Evolutionary conservation across 2,888 invertebrate species (phyloP), one percentile per base, ranked within the genome.

Genomic region (Synergus itoensis): DNA sequence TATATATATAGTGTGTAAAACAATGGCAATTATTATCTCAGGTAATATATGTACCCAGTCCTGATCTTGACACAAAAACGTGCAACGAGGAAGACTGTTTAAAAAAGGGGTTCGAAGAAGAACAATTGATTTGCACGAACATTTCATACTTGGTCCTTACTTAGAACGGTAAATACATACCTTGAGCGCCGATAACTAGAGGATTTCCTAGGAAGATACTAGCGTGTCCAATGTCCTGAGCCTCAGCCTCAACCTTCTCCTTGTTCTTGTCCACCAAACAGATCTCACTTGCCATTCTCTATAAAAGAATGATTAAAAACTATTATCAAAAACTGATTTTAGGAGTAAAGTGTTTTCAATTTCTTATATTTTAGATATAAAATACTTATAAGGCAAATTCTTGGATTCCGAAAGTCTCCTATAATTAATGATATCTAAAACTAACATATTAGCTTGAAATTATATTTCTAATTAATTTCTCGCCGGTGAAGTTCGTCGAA

Each of bases 141-240:
- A 73, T 73, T 73, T 73, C 69, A 73, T 73, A 73, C 48, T 36
- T 36, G 48, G 9, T 53, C 16, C 69, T 48, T 73, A 73, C 69
- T 73, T 73, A 73, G 76, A 76, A 76, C 60, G 76, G 60, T 76
- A 76, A 76, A 76, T 79, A 77, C 80, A 79, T 82, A 88, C 87
- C 89, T 81, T 86, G 82, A 64, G 89, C 86, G 77, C 94, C 94
- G 78, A 90, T 92, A 82, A 94, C 92, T 81, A 92, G 91, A 73
- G 93, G 92, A 83, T 93, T 93, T 81, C 92, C 92, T 65, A 93
- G 91, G 91, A 94, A 94, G 40, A 93, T 91, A 18, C 93, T 90
- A n/a, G 94, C 94, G 84, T 94, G 94, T 86, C 93, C 94, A 79
- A 94, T 91, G 87, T 94, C 94, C 92, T 94, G 93, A 91, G 94